These are phyloP conservation scores for Litocranius walleri DNA, from an alignment of 2,113 vertebrate genomes.

Conservation along the genomic window DNA sequence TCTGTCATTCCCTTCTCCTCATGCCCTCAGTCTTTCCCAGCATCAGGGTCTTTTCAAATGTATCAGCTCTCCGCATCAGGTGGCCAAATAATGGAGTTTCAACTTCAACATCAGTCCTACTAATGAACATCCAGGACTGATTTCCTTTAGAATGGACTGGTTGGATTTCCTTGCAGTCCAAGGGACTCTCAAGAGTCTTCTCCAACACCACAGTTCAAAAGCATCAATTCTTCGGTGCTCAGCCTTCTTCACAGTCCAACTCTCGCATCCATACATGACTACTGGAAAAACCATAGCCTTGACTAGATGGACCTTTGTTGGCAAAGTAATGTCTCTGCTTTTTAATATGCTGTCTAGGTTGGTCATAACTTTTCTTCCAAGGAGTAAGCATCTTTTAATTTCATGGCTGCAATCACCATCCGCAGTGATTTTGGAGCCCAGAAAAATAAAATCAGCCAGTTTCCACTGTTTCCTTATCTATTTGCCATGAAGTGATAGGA, in stretches of 20 bases:
- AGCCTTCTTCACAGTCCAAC: background rate
- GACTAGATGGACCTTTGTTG: no score
- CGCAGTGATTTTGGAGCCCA: no score
- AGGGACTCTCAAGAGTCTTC: background rate
- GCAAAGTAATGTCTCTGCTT: no score
- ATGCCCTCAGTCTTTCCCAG: background rate
- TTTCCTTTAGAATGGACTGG: background rate
- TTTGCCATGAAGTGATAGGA: no score
- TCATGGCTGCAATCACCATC: no score
- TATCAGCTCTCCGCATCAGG: background rate
- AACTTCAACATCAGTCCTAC: background rate
- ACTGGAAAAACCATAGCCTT: background rate
- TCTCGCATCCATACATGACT: background rate
- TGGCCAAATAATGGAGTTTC: background rate
- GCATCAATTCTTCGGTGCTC: accelerated
- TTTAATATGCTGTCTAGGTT: no score
- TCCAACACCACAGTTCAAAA: background rate
- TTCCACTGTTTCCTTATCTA: no score
- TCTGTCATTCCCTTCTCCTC: background rate
- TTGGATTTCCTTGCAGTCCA: background rate
- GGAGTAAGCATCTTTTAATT: no score
- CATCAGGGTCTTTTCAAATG: background rate
- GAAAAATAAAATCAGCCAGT: no score
- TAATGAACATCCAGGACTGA: background rate
- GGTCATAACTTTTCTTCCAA: no score